Conservation (phyloP, 1,140 invertebrate genomes). For the Zaprionus inermis region DNA sequence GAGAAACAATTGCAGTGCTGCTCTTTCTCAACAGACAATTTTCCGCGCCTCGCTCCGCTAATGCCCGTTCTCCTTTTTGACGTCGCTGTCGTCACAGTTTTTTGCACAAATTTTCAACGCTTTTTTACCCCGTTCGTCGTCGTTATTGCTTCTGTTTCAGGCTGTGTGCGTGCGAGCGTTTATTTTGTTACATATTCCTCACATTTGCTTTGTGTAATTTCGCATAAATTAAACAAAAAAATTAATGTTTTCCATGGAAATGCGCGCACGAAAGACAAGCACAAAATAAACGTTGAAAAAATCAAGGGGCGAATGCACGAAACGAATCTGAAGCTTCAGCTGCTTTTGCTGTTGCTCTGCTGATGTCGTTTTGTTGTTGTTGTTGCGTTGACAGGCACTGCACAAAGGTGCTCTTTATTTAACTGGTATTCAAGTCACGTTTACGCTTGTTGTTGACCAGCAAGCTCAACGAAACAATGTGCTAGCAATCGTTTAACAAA, state of each 20-base stretch:
- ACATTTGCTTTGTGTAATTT: slow-evolving; percentile 47
- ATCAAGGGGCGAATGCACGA: slow-evolving; percentile 46
- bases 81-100: slow-evolving; percentile 65
- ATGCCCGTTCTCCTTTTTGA: neutral
- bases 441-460: slow-evolving; percentile 39
- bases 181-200: slow-evolving; percentile 54
- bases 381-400: slow-evolving; percentile 27
- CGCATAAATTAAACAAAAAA: slow-evolving; percentile 59
- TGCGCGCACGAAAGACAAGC: slow-evolving; percentile 53
- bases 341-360: slow-evolving; percentile 5
- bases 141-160: slow-evolving; percentile 26
- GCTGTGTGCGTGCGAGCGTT: slow-evolving; percentile 30
- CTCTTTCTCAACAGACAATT: slow-evolving; percentile 53
- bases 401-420: slow-evolving; percentile 22
- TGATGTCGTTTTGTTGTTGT: slow-evolving; percentile 4
- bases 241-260: slow-evolving; percentile 57
- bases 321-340: slow-evolving; percentile 26
- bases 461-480: slow-evolving; percentile 37
- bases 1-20: slow-evolving; percentile 42
- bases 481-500: slow-evolving; percentile 32
- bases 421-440: slow-evolving; percentile 47
- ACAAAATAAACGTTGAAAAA: slow-evolving; percentile 43
- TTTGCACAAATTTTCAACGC: slow-evolving; percentile 72
- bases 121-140: slow-evolving; percentile 36
- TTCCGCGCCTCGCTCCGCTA: slow-evolving; percentile 11